Base-by-base conservation (phyloP, 2,113 vertebrate genomes). In the Amphilophus citrinellus region DNA sequence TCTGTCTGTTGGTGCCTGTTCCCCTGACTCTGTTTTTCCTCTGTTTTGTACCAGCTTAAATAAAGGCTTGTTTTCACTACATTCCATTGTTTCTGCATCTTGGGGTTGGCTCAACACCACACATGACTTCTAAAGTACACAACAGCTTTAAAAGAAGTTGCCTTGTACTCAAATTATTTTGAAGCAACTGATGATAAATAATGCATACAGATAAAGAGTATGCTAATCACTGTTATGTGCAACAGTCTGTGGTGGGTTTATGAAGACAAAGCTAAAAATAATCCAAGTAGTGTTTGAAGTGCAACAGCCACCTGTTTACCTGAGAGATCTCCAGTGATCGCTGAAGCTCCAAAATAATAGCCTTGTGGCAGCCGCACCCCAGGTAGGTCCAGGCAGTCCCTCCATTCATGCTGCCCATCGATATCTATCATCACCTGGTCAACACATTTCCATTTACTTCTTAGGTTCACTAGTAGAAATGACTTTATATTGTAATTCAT, bases 391-490 rank as follows among this genome's bases (percentile, higher is more conserved):
- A 99, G 92, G 83, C 98, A 99, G 84, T 99, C 98, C 79, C 96
- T 95, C 98, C 98, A 99, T 90, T 99, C 98, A 0, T 99, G 97
- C 62, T 98, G 98, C 1, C 98, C 98, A 0, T 99, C 97, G 0
- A 99, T 98, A 79, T 99, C 98, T 0, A 99, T 96, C 97, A 99
- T 97, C 53, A 99, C 94, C 98, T 92, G 86, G n/a, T 20, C 18
- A 9, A 42, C 39, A 73, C 27, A 73, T 56, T 73, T 56, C 18
- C 47, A 73, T 35, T 73, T n/a, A 73, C 18, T 73, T 73, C 47
- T 35, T 56, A 56, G 27, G 27, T 56, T 35, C 68, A 20, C 17
- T 20, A 35, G 47, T 35, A 35, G 10, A 35, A 73, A 35, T 7
- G 13, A 32, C 47, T 56, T 53, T 35, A 14, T 73, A 73, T 6